Base-by-base conservation (phyloP, 2,797 vertebrate species). In the Ptychadena robeensis region DNA sequence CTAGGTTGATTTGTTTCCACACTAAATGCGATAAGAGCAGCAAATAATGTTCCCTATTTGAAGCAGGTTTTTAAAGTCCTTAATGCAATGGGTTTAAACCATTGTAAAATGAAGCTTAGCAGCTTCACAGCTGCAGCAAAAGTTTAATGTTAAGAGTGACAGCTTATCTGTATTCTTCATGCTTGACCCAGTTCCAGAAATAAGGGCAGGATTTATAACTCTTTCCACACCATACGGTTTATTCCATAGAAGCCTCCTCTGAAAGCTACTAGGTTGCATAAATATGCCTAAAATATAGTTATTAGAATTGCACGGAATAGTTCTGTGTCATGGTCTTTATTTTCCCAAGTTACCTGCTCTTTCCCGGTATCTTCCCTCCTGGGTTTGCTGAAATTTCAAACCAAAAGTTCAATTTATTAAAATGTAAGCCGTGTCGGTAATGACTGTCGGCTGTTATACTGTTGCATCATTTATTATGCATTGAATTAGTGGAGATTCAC, bases 101-200 rank as follows among this genome's bases (percentile, higher is more conserved):
- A 11, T 73, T 73, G 15, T 28, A 27, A 14, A 57, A 12, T 65
- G n/a, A 38, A n/a, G 73, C 31, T 48, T 37, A 12, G 12, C 31
- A 65, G 44, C 28, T 73, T 73, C 30, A 63, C 31, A 66, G 38
- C 38, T 66, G 37, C n/a, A 53, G 5, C 44, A 18, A 31, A 27
- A 65, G 79, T 73, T 35, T 65, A 25, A 65, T 53, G 57, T 70
- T 53, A 35, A 66, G 40, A 73, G 44, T 71, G 61, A 53, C 79
- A 15, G 38, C 57, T 66, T 74, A 37, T 30, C 61, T 35, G 57
- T 65, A 28, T 74, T 81, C 63, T 81, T 81, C 64, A 34, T 81
- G 80, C 80, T 74, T 81, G 80, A 81, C 80, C 80, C 80, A 73
- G 38, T 81, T 81, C 38, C 63, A 73, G 31, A 72, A 81, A 73